Conservation (phyloP, 2,113 vertebrate genomes). For the Oryzias melastigma region DNA sequence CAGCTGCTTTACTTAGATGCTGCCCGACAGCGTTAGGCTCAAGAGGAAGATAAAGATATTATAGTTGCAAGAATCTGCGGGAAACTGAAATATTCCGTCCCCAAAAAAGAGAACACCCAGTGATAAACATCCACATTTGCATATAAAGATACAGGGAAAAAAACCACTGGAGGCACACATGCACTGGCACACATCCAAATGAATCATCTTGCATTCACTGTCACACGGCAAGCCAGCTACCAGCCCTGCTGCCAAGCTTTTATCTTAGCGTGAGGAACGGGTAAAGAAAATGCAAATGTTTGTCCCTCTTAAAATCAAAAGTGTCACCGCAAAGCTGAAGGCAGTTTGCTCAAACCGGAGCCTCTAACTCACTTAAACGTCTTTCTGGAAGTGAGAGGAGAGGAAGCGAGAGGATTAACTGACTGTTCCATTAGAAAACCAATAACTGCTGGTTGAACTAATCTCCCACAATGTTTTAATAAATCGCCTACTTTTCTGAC, state of each 20-base stretch:
- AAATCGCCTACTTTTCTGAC: constrained; percentile 68
- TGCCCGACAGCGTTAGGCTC: constrained; percentile 12
- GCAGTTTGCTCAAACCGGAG: constrained; percentile 73
- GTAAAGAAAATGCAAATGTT: constrained; percentile 72
- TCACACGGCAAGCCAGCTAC: constrained; percentile 49
- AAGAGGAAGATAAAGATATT: constrained; percentile 13
- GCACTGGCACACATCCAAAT: constrained; percentile 31
- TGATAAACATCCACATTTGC: constrained; percentile 14
- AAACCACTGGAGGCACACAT: constrained; percentile 30
- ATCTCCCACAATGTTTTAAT: constrained; percentile 76
- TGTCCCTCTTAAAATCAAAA: constrained; percentile 70
- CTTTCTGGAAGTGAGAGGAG: constrained; percentile 64
- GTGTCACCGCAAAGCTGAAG: constrained; percentile 71
- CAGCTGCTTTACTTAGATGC: constrained; percentile 44
- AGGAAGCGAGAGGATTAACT: constrained; percentile 69
- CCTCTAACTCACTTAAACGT: constrained; percentile 72
- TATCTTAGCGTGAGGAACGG: constrained; percentile 54
- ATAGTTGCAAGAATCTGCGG: constrained; percentile 15
- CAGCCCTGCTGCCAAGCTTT: constrained; percentile 67
- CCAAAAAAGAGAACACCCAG: constrained; percentile 4
- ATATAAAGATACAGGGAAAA: constrained; percentile 17
- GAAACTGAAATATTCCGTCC: constrained; percentile 8
- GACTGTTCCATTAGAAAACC: constrained; percentile 75
- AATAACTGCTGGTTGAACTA: constrained; percentile 70
- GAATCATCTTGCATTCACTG: constrained; percentile 29